Base-by-base conservation (phyloP, 2,797 vertebrate genomes). In the Choloepus didactylus region DNA sequence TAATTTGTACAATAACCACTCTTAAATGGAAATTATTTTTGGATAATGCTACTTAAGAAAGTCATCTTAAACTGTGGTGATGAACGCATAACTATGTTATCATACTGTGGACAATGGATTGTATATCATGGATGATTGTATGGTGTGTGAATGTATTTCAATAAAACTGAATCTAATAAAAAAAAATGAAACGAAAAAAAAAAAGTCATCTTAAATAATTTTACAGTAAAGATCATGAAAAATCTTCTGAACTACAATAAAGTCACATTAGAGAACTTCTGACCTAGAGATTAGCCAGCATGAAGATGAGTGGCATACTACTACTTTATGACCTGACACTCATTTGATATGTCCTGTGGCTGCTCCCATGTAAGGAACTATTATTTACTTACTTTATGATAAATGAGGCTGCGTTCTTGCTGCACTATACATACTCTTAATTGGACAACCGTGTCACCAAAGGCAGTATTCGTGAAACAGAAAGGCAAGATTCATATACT, bases 381-480 rank as follows among this genome's bases (percentile, higher is more conserved):
- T 51, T 49, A 64, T 38, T 75, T 88, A 62, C 44, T 31, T 73
- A 73, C 86, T 59, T 56, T 66, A 66, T 27, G 38, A 73, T 35
- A 59, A 85, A 41, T 31, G 54, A 91, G 56, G 81, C 49, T n/a
- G 25, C 64, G 8, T 35, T 54, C 84, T 80, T 41, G 18, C 27
- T 64, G 54, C 21, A 66, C 27, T 73, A 62, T 54, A 66, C 89
- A 79, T 59, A 67, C n/a, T 38, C 35, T 80, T 38, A 80, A 31
- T 6, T 87, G 64, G 79, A 94, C 31, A 79, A 27, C 66, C 62
- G 88, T 72, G 11, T 93, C 70, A 59, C 46, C 83, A 87, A 86
- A 93, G 62, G 35, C 27, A 70, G 56, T 54, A 87, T 64, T 72
- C 80, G 80, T 14, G 46, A 91, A 66, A 88, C 15, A 66, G 64